phyloP scores from a whole-genome alignment of 2,797 vertebrate species.

The Synanceia verrucosa region DNA sequence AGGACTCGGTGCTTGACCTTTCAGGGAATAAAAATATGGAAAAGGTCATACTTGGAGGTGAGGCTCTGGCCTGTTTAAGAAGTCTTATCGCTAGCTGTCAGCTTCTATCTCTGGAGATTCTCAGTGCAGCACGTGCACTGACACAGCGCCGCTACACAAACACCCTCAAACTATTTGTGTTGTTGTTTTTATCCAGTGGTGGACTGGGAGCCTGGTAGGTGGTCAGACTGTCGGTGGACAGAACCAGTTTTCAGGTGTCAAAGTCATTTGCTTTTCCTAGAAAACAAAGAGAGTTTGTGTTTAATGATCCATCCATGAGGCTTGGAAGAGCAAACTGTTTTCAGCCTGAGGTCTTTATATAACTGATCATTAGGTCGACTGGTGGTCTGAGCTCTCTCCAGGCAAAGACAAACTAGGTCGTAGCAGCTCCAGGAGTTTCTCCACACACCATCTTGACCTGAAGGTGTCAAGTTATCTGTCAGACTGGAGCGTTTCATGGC shows the following conservation, averaged over 20 bases:
- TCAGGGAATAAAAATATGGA: constrained; percentile 28
- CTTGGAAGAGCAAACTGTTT: background rate
- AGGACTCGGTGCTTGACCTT: constrained; percentile 35
- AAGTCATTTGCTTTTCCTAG: background rate
- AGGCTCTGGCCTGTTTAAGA: constrained; percentile 5
- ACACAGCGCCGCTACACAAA: constrained; percentile 4
- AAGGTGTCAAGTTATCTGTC: constrained; percentile 45
- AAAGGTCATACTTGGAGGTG: constrained; percentile 22
- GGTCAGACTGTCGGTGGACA: background rate
- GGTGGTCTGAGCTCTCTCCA: background rate
- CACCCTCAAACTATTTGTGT: background rate
- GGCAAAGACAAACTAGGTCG: constrained; percentile 18
- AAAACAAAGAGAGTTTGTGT: constrained; percentile 2
- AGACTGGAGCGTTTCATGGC: constrained; percentile 31
- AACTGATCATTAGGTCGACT: constrained; percentile 10
- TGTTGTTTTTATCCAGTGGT: constrained; percentile 7
- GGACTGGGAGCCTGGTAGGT: constrained; percentile 3
- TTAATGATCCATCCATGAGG: background rate
- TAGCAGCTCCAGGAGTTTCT: constrained; percentile 6
- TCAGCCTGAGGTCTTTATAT: background rate
- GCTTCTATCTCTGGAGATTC: constrained; percentile 33
- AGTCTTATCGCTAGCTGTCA: constrained; percentile 49
- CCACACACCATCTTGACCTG: constrained; percentile 36
- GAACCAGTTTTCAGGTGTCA: background rate
- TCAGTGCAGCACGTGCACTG: constrained; percentile 47